phyloP scores from a whole-genome alignment of 2,888 invertebrate species.

The Teleiodes luculella region DNA sequence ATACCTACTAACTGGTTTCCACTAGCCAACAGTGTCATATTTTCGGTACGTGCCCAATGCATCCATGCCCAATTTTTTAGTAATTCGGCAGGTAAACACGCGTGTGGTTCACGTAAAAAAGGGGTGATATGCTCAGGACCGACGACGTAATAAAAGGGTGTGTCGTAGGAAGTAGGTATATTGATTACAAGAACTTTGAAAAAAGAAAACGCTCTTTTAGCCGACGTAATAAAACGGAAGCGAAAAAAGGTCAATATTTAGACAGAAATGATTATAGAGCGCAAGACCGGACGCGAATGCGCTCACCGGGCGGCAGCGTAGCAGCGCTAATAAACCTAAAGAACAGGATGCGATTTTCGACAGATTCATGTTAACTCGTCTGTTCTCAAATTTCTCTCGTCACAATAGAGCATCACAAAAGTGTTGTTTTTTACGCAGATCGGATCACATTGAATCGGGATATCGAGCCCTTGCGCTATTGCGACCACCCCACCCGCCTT shows the following conservation, averaged over 20 bases:
- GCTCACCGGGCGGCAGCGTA: constrained; percentile 36
- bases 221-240: constrained; percentile 56
- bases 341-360: constrained; percentile 72
- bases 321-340: constrained; percentile 60
- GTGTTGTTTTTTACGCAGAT: constrained; percentile 33
- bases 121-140: constrained; percentile 25
- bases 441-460: constrained; percentile 41
- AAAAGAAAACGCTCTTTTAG: no score
- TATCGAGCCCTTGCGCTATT: constrained; percentile 48
- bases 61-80: no score
- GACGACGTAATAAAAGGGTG: constrained; percentile 44
- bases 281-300: constrained; percentile 64
- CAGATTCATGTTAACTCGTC: constrained; percentile 65
- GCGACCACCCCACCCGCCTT: constrained; percentile 31
- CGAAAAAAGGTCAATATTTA: constrained; percentile 74
- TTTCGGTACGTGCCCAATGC: no score
- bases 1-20: no score
- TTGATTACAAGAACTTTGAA: constrained; percentile 51
- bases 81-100: constrained; percentile 9
- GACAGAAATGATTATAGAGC: constrained; percentile 69
- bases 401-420: constrained; percentile 51
- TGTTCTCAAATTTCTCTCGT: constrained; percentile 60
- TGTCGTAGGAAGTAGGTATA: constrained; percentile 48
- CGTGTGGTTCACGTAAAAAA: constrained; percentile 14
- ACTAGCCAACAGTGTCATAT: no score